A percentile compares a stretch with the other conserved stretches of the same genome.
phyloP scores from a whole-genome alignment of 2,797 vertebrate species.

The Sarcophilus harrisii region DNA sequence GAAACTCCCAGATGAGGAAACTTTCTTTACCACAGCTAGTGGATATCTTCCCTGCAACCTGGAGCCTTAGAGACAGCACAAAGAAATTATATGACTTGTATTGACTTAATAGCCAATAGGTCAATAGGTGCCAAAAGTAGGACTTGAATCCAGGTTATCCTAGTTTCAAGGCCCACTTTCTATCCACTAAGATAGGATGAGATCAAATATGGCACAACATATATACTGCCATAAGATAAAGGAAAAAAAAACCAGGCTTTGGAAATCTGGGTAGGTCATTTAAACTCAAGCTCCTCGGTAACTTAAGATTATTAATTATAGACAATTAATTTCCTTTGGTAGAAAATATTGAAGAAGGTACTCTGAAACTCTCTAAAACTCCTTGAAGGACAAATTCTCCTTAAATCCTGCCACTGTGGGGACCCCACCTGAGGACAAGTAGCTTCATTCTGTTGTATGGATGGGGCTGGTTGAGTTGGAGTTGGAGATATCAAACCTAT shows the following conservation, averaged over 20 bases:
- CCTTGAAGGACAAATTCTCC: too few species aligned
- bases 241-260: conserved; percentile 39
- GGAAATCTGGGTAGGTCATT: background rate
- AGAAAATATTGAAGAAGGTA: too few species aligned
- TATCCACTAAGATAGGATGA: background rate
- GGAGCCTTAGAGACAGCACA: background rate
- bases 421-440: too few species aligned
- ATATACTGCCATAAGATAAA: background rate
- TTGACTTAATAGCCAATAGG: background rate
- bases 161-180: background rate
- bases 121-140: background rate
- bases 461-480: too few species aligned
- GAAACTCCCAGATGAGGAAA: background rate
- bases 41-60: background rate
- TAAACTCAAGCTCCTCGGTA: background rate
- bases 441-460: too few species aligned
- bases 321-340: background rate
- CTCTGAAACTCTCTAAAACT: too few species aligned
- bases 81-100: background rate
- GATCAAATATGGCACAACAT: conserved; percentile 28
- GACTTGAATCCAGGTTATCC: background rate
- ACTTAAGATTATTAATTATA: background rate
- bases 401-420: too few species aligned
- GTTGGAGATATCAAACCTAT: too few species aligned
- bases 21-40: background rate